Conservation (phyloP, 30 jellyfish, hydroid and myxozoan species). For the Morbakka virulenta region DNA sequence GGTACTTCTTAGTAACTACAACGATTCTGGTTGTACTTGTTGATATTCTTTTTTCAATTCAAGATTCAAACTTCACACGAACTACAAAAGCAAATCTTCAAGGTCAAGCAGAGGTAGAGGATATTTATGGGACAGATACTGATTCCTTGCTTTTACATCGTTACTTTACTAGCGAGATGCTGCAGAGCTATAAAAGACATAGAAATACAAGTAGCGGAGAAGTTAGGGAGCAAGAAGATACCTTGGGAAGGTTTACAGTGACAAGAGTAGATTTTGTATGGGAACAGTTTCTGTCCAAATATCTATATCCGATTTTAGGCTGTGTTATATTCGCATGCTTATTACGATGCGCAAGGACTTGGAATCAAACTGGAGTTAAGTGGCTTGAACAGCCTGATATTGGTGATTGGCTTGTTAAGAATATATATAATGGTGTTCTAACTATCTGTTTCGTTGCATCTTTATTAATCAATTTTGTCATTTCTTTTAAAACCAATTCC, state of each 20-base stretch:
- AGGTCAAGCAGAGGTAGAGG: background rate
- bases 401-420: conserved; percentile 3
- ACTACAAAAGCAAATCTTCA: too few relatives aligned
- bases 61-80: background rate
- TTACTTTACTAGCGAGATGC: background rate
- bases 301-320: background rate
- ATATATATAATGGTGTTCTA: too few relatives aligned
- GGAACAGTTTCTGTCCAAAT: background rate
- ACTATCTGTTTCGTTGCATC: background rate
- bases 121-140: background rate
- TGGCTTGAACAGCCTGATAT: conserved; percentile 53
- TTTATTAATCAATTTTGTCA: too few relatives aligned
- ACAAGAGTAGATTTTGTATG: conserved; percentile 3
- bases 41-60: background rate
- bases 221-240: too few relatives aligned
- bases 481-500: too few relatives aligned
- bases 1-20: conserved; percentile 64
- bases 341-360: conserved; percentile 30
- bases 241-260: background rate
- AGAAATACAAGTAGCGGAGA: background rate
- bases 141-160: background rate
- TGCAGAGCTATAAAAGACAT: background rate
- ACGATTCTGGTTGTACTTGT: background rate
- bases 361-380: conserved; percentile 92
- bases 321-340: background rate